Evolutionary conservation across 2,888 invertebrate species (phyloP).

Genomic region (Dyspetes luteomarginatus): DNA sequence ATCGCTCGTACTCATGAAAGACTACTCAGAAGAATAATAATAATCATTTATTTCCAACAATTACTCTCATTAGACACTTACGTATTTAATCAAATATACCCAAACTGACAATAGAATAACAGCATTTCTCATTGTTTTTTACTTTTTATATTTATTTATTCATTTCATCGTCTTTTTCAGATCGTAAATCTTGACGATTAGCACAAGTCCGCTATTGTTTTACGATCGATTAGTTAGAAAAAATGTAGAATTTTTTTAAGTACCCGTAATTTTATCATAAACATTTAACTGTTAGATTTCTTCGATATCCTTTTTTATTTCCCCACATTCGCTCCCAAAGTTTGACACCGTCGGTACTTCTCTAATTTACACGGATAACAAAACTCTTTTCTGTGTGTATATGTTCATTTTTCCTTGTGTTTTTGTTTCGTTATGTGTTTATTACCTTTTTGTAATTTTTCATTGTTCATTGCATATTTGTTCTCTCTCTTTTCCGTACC

Average conservation of each 20-base stretch:
- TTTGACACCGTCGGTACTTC: conserved; percentile 49
- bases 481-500: not conserved
- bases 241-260: conserved; percentile 82
- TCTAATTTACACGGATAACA: conserved; percentile 66
- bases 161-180: conserved; percentile 69
- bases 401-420: conserved; percentile 34
- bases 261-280: conserved; percentile 83
- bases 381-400: conserved; percentile 54
- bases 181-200: conserved; percentile 80
- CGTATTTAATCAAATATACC: conserved; percentile 75
- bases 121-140: conserved; percentile 69
- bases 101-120: conserved; percentile 79
- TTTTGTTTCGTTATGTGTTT: conserved; percentile 14
- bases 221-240: conserved; percentile 82
- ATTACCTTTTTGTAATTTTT: conserved; percentile 1
- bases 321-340: conserved; percentile 22
- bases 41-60: conserved; percentile 37
- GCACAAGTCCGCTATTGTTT: conserved; percentile 75
- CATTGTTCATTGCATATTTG: not conserved
- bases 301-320: conserved; percentile 61
- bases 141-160: conserved; percentile 63
- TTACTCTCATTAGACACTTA: conserved; percentile 70
- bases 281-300: conserved; percentile 79
- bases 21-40: conserved; percentile 30
- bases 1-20: not conserved